These are phyloP conservation scores for Diarsia dahlii DNA, from an alignment of 2,888 invertebrate species.

Conservation along the genomic window DNA sequence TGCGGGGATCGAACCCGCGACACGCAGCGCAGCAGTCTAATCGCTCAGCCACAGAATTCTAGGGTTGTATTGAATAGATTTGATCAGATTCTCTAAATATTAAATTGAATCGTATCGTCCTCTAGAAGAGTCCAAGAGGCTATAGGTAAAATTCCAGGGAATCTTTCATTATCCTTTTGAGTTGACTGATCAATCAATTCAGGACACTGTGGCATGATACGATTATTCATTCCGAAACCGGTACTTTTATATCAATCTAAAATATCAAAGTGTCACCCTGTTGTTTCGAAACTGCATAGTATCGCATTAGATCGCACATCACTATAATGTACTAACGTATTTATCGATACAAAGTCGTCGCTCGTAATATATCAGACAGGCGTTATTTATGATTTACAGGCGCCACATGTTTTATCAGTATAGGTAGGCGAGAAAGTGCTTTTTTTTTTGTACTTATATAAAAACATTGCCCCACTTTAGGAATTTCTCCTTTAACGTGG, in stretches of 20 bases:
- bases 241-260: not conserved
- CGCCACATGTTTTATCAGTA: constrained; percentile 8
- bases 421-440: not conserved
- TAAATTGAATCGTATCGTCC: no score
- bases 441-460: no score
- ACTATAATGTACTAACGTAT: not conserved
- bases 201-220: not conserved
- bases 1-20: no score
- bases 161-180: not conserved
- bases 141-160: not conserved
- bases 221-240: not conserved
- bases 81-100: no score
- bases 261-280: no score
- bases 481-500: no score
- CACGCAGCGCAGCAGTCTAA: no score
- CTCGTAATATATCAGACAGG: not conserved
- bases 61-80: no score
- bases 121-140: not conserved
- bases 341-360: not conserved
- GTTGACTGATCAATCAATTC: not conserved
- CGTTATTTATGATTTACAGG: constrained; percentile 2
- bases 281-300: not conserved
- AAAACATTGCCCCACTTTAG: no score
- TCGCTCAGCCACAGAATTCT: no score
- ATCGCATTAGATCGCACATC: not conserved